Evolutionary conservation across 1,140 invertebrate species (phyloP), one percentile per base, ranked within the genome.

Genomic region (Habropoda laboriosa): DNA sequence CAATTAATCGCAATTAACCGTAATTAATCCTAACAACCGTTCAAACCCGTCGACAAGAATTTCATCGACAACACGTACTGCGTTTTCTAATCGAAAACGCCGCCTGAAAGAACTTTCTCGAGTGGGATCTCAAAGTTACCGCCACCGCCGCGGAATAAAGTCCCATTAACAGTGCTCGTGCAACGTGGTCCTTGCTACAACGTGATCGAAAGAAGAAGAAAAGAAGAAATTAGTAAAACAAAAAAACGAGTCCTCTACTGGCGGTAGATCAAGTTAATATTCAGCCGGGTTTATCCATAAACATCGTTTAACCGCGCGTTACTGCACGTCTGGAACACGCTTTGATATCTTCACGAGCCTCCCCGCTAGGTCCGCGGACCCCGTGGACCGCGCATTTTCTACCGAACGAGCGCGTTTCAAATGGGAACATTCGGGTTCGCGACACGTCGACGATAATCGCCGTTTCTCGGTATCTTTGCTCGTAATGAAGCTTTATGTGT

Each of bases 221-320:
- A 63, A 24, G 16, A 63, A 40, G 21, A 24, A 16, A 40, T n/a
- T 2, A 2, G 8, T 35, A 58, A 35, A 35, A 32, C 32, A 51
- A 38, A 63, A 38, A 40, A 64, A 64, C 21, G 72, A 40, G 32
- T 6, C 21, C 30, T 57, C 47, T 30, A 40, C n/a, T 38, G 30
- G 49, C 8, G 16, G n/a, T 66, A 66, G 32, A 79, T 78, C 64
- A 55, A 68, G 74, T 77, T 81, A 70, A 64, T 63, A 81, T 81
- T 81, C 79, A 70, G 32, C 45, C 55, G 1, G 45, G 55, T 77
- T 81, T 67, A 77, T 77, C 55, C 74, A 74, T 81, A 77, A 81
- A 77, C 30, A 77, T 45, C 74, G 51, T 35, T 53, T 70, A 77
- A 81, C 79, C 63, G 74, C 64, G 27, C 30, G 79, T 66, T 64